Conservation (phyloP, 2,888 invertebrate genomes). For the Conomelus anceps region DNA sequence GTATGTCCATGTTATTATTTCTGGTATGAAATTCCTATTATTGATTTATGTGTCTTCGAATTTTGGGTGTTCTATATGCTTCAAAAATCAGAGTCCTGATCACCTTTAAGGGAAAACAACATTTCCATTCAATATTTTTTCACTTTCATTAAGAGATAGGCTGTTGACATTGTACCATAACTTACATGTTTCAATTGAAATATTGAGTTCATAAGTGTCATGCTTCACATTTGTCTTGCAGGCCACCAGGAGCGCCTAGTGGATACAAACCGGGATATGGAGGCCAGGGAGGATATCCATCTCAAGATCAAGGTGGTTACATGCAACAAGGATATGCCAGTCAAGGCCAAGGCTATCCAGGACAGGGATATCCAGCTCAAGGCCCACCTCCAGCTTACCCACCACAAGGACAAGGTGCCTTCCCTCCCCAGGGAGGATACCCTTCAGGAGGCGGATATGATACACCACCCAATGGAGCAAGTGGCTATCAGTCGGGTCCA, state of each 20-base stretch:
- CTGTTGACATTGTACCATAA: no score
- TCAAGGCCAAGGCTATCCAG: not conserved
- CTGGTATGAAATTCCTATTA: no score
- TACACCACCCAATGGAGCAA: not conserved
- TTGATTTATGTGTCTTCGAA: no score
- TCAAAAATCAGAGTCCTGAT: no score
- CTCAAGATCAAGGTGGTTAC: not conserved
- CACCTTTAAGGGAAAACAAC: no score
- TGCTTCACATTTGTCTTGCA: not conserved
- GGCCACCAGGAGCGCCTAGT: slow-evolving; percentile 1
- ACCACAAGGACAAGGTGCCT: not conserved
- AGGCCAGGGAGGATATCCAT: not conserved
- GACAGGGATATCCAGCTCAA: not conserved
- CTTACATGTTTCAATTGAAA: no score
- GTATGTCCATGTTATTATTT: no score
- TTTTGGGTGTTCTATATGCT: no score
- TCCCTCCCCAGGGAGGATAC: not conserved
- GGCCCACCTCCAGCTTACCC: not conserved
- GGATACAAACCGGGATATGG: not conserved
- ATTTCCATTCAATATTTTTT: no score
- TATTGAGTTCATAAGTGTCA: no score
- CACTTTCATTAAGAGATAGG: no score
- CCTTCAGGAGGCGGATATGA: not conserved
- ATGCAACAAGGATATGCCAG: not conserved
- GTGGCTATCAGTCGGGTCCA: not conserved